Evolutionary conservation across 2,113 vertebrate species (phyloP), one percentile per base, ranked within the genome.

Genomic region (Halichoeres trimaculatus): DNA sequence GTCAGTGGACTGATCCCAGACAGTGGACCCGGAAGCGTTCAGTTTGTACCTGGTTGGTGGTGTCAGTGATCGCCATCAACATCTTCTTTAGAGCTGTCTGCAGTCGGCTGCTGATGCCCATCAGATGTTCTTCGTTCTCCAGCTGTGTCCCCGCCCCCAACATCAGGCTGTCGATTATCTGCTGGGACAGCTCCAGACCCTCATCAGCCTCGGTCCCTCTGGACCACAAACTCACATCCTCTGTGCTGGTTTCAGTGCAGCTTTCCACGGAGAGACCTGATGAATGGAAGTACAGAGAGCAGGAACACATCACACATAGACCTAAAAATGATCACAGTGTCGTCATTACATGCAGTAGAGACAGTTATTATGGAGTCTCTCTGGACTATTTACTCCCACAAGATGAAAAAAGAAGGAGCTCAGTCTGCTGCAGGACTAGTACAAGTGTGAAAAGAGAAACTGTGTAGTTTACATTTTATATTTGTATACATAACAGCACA

Each of bases 1-100:
- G 40, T 30, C 5, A 14, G 40, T 16, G 14, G 40, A 41, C 40
- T 16, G 12, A 41, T 16, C 4, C 4, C 40, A 41, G 2, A 14
- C 40, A 3, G 40, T 11, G 12, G 5, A 16, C 14, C 14, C 12
- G 14, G 5, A 41, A 41, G 3, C 17, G 5, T 45, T 45, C 4
- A 19, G 43, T n/a, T 52, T 40, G 10, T 11, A 99, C 98, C 97
- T 99, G 95, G 90, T 92, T 90, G 35, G 91, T 95, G 10, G 96
- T 95, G 85, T 97, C 95, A 38, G 74, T 95, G 85, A 99, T 97
- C 75, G 95, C 91, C 91, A 96, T 94, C 45, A 98, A 79, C 74
- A 98, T 96, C 82, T 97, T 97, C 90, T 97, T 95, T 85, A 99
- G 94, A 41, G 96, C 95, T 0, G 90, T 93, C 36, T 99, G 97